Conservation (phyloP, 2,797 vertebrate species). For the Dryobates pubescens region DNA sequence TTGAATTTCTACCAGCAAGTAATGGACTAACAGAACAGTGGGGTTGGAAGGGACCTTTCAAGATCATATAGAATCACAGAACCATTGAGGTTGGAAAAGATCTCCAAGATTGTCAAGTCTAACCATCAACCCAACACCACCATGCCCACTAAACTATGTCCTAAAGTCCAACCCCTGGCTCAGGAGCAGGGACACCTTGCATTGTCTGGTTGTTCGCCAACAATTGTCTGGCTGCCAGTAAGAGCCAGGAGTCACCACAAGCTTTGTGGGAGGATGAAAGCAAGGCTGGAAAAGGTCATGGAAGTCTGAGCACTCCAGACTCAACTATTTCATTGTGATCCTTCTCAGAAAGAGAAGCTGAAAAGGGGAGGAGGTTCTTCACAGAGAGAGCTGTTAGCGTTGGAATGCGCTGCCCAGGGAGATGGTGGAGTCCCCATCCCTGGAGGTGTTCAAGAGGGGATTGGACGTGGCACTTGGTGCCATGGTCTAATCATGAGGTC, state of each 20-base stretch:
- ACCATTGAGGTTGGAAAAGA: too few relatives aligned
- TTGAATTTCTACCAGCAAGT: too few relatives aligned
- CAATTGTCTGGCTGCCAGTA: neutral
- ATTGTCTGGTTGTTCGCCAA: neutral
- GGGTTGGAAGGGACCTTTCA: neutral
- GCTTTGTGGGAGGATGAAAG: neutral
- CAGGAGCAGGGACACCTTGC: neutral
- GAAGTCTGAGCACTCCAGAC: constrained; percentile 25
- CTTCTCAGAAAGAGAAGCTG: neutral
- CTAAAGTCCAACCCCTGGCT: accelerated
- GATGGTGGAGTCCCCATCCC: too few relatives aligned
- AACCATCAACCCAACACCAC: too few relatives aligned
- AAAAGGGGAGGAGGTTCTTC: neutral
- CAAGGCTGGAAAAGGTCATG: neutral
- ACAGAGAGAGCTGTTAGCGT: too few relatives aligned
- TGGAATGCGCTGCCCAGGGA: too few relatives aligned
- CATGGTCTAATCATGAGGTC: too few relatives aligned
- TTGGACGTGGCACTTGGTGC: too few relatives aligned
- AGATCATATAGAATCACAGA: neutral
- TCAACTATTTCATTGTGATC: constrained; percentile 10
- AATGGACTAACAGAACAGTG: neutral
- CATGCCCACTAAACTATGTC: too few relatives aligned
- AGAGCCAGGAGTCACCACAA: neutral
- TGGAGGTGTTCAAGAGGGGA: too few relatives aligned
- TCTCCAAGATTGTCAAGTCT: too few relatives aligned